Percentiles rank a stretch among this genome's conserved stretches.
Conservation (phyloP, 37 sponge, comb jelly and placozoan genomes). For the Eunapius fragilis region DNA sequence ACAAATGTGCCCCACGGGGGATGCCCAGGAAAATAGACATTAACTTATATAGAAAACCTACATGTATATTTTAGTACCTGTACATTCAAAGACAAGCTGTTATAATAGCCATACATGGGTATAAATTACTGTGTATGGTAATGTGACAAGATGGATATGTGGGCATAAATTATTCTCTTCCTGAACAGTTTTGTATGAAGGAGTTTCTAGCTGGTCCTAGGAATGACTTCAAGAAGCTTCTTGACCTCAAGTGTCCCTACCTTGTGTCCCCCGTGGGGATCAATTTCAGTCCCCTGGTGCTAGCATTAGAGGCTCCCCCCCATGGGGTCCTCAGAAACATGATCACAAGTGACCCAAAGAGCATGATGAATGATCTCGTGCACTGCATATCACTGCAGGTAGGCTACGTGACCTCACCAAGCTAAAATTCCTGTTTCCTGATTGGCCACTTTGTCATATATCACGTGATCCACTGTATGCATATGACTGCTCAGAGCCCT, state of each 20-base stretch:
- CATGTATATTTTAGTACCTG: too few relatives aligned
- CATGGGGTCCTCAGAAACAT: constrained; percentile 37
- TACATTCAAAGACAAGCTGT: too few relatives aligned
- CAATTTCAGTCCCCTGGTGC: constrained; percentile 43
- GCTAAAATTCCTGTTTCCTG: too few relatives aligned
- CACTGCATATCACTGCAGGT: constrained; percentile 75
- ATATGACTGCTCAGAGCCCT: too few relatives aligned
- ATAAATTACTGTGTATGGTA: too few relatives aligned
- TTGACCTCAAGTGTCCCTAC: constrained; percentile 28
- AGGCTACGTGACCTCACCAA: neutral
- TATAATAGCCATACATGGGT: too few relatives aligned
- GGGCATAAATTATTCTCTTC: neutral
- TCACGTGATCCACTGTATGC: too few relatives aligned
- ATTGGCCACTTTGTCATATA: too few relatives aligned
- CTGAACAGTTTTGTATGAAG: constrained; percentile 41
- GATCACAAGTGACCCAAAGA: neutral
- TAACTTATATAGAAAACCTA: too few relatives aligned
- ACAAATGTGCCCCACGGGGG: too few relatives aligned
- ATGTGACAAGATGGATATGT: neutral
- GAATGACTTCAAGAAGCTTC: constrained; percentile 27
- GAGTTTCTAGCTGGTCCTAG: constrained; percentile 1
- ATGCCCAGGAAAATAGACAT: too few relatives aligned
- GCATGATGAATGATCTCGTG: constrained; percentile 12
- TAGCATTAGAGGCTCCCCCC: constrained; percentile 69
- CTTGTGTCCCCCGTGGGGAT: constrained; percentile 43